Conservation (phyloP, 2,113 vertebrate species). For the Crotalus helleri region DNA sequence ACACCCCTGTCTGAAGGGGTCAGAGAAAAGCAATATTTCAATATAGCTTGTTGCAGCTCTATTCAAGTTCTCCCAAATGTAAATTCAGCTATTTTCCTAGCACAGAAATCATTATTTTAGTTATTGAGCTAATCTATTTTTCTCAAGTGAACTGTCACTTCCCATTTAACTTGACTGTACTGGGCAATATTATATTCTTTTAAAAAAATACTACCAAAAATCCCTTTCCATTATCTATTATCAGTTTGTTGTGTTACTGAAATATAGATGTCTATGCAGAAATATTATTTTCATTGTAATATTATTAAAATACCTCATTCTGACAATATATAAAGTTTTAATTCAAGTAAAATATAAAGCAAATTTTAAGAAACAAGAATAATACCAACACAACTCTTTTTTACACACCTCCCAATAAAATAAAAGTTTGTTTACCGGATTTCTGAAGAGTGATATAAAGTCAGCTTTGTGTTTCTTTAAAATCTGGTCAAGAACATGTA, state of each 20-base stretch:
- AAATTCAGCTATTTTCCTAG: background rate
- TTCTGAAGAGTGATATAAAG: constrained; percentile 93
- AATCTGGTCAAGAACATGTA: constrained; percentile 88
- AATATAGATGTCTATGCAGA: background rate
- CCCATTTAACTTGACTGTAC: background rate
- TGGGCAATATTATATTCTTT: background rate
- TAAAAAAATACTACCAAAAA: background rate
- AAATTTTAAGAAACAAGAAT: background rate
- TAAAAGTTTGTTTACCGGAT: constrained; percentile 79
- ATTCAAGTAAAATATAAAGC: background rate
- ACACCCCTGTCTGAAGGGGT: background rate
- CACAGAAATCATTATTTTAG: background rate
- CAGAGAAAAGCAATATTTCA: background rate
- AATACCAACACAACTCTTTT: background rate
- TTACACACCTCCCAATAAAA: background rate
- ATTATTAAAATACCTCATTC: constrained; percentile 16
- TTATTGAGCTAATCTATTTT: background rate
- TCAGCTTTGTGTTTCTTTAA: constrained; percentile 94
- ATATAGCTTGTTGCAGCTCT: background rate
- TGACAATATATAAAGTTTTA: background rate
- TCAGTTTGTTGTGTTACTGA: background rate
- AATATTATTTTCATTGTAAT: background rate
- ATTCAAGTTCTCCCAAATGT: background rate
- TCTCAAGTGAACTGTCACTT: background rate
- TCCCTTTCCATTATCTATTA: background rate